Conservation (phyloP, 2,797 vertebrate genomes). For the Oreochromis grahami region DNA sequence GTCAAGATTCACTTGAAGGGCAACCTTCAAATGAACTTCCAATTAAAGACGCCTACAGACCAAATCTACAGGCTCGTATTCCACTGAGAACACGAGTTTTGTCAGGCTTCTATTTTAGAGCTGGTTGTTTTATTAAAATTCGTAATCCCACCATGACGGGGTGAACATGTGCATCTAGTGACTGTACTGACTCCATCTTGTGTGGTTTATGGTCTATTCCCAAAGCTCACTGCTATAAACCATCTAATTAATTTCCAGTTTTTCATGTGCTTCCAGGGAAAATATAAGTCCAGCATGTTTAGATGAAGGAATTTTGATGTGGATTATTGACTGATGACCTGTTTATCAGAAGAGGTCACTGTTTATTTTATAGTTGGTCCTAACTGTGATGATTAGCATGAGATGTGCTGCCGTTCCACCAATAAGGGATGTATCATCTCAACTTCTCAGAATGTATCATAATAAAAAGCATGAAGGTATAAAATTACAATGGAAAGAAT, state of each 20-base stretch:
- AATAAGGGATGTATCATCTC: not conserved
- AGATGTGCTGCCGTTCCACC: not conserved
- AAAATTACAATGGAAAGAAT: not conserved
- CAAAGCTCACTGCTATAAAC: slow-evolving; percentile 19
- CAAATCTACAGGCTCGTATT: not conserved
- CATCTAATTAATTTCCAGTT: slow-evolving; percentile 29
- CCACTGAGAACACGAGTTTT: not conserved
- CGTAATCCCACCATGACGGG: slow-evolving; percentile 4
- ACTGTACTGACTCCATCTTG: not conserved
- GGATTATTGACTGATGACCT: slow-evolving; percentile 14
- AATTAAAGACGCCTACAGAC: not conserved
- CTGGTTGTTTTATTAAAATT: slow-evolving; percentile 22
- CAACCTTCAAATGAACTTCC: slow-evolving; percentile 10
- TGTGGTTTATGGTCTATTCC: slow-evolving; percentile 29
- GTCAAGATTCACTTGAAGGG: slow-evolving; percentile 3
- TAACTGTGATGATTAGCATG: not conserved
- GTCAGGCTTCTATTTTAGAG: slow-evolving; percentile 12
- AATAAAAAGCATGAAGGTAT: not conserved
- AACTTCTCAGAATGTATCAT: not conserved
- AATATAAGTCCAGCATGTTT: slow-evolving; percentile 9
- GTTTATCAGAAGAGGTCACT: slow-evolving; percentile 17
- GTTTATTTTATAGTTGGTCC: slow-evolving; percentile 23
- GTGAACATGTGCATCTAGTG: not conserved
- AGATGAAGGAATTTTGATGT: slow-evolving; percentile 12
- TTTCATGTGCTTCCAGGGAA: slow-evolving; percentile 40